Base-by-base conservation (phyloP, 1,140 invertebrate species). In the Achroia grisella region DNA sequence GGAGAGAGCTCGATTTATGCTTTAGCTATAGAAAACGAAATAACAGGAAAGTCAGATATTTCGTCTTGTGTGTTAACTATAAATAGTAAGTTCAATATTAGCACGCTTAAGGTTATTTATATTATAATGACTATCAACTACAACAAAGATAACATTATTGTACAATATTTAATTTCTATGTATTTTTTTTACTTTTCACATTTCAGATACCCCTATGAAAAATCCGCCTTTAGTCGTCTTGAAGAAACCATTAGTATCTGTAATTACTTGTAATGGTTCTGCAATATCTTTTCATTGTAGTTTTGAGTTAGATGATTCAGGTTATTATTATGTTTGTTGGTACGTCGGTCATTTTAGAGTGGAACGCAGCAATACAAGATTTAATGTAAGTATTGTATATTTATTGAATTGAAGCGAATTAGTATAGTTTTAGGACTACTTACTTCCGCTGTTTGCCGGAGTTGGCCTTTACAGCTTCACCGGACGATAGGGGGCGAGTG, bases 291-390 rank as follows among this genome's bases (percentile, higher is more conserved):
- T 59, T 10, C 45, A 11, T 8, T 62, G 56, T 34, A 39, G 31
- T 37, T 67, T 67, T 28, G 44, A 45, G 23, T 10, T 57, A 10
- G 15, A 44, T 3, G 60, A 63, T 34, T 10, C 47, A 8, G 39
- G 39, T 14, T 60, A 53, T 39, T 60, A 54, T 23, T 59, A 34
- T 29, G 59, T 56, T 0, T 51, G 55, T 10, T 66, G 63, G 63
- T 49, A 55, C n/a, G 36, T 66, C 12, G 63, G 63, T 3, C 44
- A 52, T 43, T 59, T 50, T 39, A 61, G 51, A 44, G 48, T 68
- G 4, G 57, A 67, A 36, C 41, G 60, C 0, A 58, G 48, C 11
- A 62, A 66, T 45, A 49, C 52, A 17, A 46, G 44, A 17, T 66
- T 62, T 45, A 35, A 55, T 27, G 63, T 66, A 45, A 66, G 60